phyloP scores from a whole-genome alignment of 1,140 invertebrate species.

The Heliconius melpomene region DNA sequence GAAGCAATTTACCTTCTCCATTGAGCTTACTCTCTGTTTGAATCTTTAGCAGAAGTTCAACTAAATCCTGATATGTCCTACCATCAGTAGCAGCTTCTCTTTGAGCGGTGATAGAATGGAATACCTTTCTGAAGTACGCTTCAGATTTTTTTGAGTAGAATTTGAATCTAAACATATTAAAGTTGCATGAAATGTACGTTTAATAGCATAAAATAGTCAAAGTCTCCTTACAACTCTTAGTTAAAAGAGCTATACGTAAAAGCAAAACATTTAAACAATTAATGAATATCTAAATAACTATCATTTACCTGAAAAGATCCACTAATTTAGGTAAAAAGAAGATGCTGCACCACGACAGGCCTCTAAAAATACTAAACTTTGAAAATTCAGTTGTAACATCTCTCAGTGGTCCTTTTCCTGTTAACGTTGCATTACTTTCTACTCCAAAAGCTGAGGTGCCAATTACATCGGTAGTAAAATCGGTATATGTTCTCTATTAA shows the following conservation, averaged over 20 bases:
- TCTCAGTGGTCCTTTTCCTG: conserved; percentile 44
- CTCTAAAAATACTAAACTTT: conserved; percentile 42
- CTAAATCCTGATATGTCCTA: conserved; percentile 43
- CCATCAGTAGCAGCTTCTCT: conserved; percentile 34
- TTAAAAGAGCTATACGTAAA: too few species aligned
- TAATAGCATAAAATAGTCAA: too few species aligned
- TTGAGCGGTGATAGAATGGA: conserved; percentile 40
- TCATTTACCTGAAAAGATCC: conserved; percentile 49
- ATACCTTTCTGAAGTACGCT: conserved; percentile 49
- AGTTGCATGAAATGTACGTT: not conserved
- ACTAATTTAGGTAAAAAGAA: conserved; percentile 59
- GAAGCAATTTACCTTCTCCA: not conserved
- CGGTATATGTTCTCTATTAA: conserved; percentile 48
- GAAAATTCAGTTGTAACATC: conserved; percentile 52
- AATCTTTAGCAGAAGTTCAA: conserved; percentile 38
- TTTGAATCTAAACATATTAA: conserved; percentile 41
- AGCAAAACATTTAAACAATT: too few species aligned
- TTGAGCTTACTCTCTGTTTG: conserved; percentile 11
- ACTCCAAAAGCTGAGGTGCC: conserved; percentile 60
- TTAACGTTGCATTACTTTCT: conserved; percentile 54
- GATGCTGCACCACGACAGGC: conserved; percentile 48
- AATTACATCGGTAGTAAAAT: conserved; percentile 82
- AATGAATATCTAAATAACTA: too few species aligned
- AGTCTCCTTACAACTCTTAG: too few species aligned
- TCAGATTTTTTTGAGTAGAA: conserved; percentile 46